A percentile compares a stretch with the other conserved stretches of the same genome.
Conservation (phyloP, 2,797 vertebrate genomes). For the Sebastes kiyomatsui region DNA sequence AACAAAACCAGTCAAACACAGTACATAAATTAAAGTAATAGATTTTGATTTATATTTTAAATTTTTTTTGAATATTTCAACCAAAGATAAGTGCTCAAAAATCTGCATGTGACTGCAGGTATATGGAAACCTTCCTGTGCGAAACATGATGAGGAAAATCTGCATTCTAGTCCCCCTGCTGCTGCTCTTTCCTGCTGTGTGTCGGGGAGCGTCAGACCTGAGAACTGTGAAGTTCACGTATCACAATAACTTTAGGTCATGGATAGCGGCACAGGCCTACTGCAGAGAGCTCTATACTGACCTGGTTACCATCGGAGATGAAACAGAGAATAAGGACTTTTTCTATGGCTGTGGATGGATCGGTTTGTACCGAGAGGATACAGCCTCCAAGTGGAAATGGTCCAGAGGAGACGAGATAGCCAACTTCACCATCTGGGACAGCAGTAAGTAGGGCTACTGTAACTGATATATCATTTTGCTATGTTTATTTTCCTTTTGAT, state of each 20-base stretch:
- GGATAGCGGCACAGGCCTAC: not conserved
- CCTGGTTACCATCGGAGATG: conserved; percentile 14
- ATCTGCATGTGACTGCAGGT: not conserved
- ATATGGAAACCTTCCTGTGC: not conserved
- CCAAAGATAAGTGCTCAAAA: not conserved
- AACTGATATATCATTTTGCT: not conserved
- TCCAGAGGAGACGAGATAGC: not conserved
- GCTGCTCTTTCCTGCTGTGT: not conserved
- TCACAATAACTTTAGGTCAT: fast-evolving
- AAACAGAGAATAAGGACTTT: not conserved
- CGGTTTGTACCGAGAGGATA: not conserved
- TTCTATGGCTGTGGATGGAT: fast-evolving
- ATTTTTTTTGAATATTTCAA: not conserved
- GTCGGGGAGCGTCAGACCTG: fast-evolving
- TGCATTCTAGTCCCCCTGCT: not conserved
- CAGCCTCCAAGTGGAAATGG: not conserved
- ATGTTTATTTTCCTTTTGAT: not conserved
- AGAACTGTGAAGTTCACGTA: fast-evolving
- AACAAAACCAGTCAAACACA: not conserved
- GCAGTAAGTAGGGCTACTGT: not conserved
- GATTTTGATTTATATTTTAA: not conserved
- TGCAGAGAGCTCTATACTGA: not conserved
- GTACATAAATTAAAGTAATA: not conserved
- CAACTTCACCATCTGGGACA: fast-evolving
- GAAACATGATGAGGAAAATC: not conserved